These are phyloP conservation scores for Melanotaenia pygmaea DNA, from an alignment of 2,797 vertebrate species.

Conservation along the genomic window DNA sequence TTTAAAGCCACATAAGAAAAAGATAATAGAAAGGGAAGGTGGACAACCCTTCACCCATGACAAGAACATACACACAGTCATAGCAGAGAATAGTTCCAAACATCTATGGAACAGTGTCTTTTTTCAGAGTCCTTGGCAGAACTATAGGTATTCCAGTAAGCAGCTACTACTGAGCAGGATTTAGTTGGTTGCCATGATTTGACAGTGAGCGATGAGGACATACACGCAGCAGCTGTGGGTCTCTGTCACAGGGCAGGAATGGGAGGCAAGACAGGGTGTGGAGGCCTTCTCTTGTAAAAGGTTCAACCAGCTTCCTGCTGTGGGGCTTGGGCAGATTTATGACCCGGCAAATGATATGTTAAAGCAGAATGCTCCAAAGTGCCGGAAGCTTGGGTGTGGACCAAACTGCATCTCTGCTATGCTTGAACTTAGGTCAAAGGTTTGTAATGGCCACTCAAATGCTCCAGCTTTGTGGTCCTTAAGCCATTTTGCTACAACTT, in stretches of 20 bases:
- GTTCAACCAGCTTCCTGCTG: conserved; percentile 66
- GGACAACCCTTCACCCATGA: conserved; percentile 11
- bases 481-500: not conserved
- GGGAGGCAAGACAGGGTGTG: conserved; percentile 52
- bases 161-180: conserved; percentile 59
- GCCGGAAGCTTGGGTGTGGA: conserved; percentile 51
- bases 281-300: conserved; percentile 49
- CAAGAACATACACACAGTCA: conserved; percentile 13
- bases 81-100: conserved; percentile 55
- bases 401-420: conserved; percentile 17
- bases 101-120: conserved; percentile 63
- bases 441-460: conserved; percentile 5
- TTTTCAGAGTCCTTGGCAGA: conserved; percentile 59
- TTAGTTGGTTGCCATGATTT: conserved; percentile 66
- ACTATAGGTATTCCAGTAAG: conserved; percentile 54
- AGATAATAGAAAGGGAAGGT: conserved; percentile 5
- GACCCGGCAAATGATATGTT: conserved; percentile 60
- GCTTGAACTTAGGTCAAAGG: conserved; percentile 31
- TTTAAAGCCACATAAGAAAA: conserved; percentile 1
- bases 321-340: conserved; percentile 72
- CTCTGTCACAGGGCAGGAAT: conserved; percentile 65
- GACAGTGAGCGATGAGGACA: conserved; percentile 72
- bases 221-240: conserved; percentile 77
- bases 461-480: not conserved
- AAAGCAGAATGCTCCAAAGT: conserved; percentile 53